Evolutionary conservation across 2,888 invertebrate species (phyloP).

Genomic region (Zygogramma bicolorata): DNA sequence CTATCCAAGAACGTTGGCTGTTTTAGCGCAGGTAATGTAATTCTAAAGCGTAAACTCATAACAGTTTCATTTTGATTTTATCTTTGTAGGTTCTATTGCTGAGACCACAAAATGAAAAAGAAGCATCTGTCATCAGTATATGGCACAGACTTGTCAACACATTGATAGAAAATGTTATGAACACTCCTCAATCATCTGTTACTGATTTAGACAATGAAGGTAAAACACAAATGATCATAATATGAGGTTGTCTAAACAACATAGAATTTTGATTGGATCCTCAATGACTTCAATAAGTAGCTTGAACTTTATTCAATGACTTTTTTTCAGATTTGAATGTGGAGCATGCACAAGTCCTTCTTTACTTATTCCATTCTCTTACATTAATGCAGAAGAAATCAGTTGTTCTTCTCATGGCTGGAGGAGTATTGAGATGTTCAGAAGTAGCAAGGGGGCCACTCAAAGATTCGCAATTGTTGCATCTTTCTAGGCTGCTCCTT

Average conservation of each 20-base stretch:
- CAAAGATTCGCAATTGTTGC: slow-evolving; percentile 80
- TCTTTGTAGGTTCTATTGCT: slow-evolving; percentile 75
- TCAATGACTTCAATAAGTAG: too few relatives aligned
- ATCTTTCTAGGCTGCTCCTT: slow-evolving; percentile 85
- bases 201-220: slow-evolving; percentile 82
- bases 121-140: slow-evolving; percentile 89
- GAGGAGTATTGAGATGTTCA: slow-evolving; percentile 78
- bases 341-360: slow-evolving; percentile 92
- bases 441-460: slow-evolving; percentile 73
- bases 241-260: too few relatives aligned
- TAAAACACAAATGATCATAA: slow-evolving; percentile 52
- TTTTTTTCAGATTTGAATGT: slow-evolving; percentile 85
- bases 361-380: slow-evolving; percentile 94
- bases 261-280: too few relatives aligned
- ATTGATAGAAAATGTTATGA: slow-evolving; percentile 86
- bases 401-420: slow-evolving; percentile 85
- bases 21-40: slow-evolving; percentile 80
- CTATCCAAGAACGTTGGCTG: slow-evolving; percentile 82
- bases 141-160: slow-evolving; percentile 93
- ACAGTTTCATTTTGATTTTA: slow-evolving; percentile 22
- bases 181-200: slow-evolving; percentile 70
- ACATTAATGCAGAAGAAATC: slow-evolving; percentile 97
- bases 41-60: neutral
- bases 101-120: slow-evolving; percentile 87
- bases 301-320: too few relatives aligned